Evolutionary conservation across 2,888 invertebrate species (phyloP), one percentile per base, ranked within the genome.

Genomic region (Autographa pulchrina): DNA sequence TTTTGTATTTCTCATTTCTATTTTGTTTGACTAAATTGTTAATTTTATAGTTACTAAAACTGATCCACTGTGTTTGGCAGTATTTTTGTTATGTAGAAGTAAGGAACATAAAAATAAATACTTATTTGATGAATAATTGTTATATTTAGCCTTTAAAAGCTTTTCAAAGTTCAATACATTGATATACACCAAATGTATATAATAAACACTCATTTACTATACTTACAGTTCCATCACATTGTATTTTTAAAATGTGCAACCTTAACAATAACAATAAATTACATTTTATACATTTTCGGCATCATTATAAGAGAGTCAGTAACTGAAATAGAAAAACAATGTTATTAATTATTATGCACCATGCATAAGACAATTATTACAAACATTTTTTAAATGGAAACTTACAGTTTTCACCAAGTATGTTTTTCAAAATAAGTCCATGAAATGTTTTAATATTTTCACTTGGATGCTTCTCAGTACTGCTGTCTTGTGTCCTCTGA

Each of bases 241-340:
- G 16, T 61, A 41, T 66, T 38, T 66, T 56, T 18, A 61, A 35
- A 64, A 62, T 38, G 61, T 65, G 60, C 70, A 66, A 72, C 62
- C 38, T 59, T 70, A 59, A 11, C 38, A 63, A 20, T 52, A 62
- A 63, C 32, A 74, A 62, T 63, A 56, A 59, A 56, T 90, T 86
- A 93, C 90, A 93, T 92, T 85, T 90, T 91, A 85, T 94, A 96
- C 80, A 93, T 92, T 88, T 96, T 96, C 72, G 96, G 96, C 90
- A 96, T 91, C 90, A 96, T 95, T 83, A 96, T 93, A 32, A 96
- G 92, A 59, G 96, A 96, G 90, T 96, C 94, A 58, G 96, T 96
- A 94, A 96, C 96, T 96, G 91, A 87, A 96, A 94, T 76, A 73
- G 83, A 85, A 85, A 80, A 75, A 52, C 70, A 14, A 62, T 43